Evolutionary conservation across 2,797 vertebrate genomes (phyloP), one percentile per base, ranked within the genome.

Genomic region (Onychomys torridus): DNA sequence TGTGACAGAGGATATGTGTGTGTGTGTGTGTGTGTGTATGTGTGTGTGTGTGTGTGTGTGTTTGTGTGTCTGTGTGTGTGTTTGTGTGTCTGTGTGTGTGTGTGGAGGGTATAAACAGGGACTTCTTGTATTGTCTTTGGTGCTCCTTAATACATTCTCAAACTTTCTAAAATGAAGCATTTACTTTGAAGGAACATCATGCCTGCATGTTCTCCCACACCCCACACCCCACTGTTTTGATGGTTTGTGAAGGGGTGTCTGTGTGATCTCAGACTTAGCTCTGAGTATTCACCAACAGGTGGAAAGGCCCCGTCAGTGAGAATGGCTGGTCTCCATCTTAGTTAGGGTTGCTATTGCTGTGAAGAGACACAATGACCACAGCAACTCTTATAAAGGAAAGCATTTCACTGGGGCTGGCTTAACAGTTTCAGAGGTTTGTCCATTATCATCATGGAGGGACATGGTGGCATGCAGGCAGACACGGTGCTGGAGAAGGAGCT

Each of bases 1-100:
- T n/a, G n/a, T n/a, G n/a, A n/a, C n/a, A n/a, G n/a, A n/a, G n/a
- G n/a, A n/a, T n/a, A n/a, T n/a, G n/a, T n/a, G n/a, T n/a, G n/a
- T n/a, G n/a, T n/a, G n/a, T n/a, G n/a, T n/a, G n/a, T n/a, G n/a
- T n/a, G n/a, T n/a, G n/a, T n/a, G n/a, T n/a, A n/a, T n/a, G n/a
- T n/a, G n/a, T n/a, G n/a, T n/a, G n/a, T n/a, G n/a, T n/a, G n/a
- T n/a, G n/a, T n/a, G n/a, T n/a, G n/a, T n/a, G n/a, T n/a, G n/a
- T n/a, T n/a, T n/a, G n/a, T n/a, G n/a, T n/a, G n/a, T n/a, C n/a
- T n/a, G n/a, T n/a, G n/a, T n/a, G n/a, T n/a, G n/a, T n/a, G n/a
- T n/a, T n/a, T n/a, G 57, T 2, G 2, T 6, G 3, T 1, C 13
- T 34, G 21, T 5, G 37, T 25, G 11, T 1, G 25, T 7, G 29